Conservation (phyloP, 2,113 vertebrate species). For the Leucoraja erinaceus region DNA sequence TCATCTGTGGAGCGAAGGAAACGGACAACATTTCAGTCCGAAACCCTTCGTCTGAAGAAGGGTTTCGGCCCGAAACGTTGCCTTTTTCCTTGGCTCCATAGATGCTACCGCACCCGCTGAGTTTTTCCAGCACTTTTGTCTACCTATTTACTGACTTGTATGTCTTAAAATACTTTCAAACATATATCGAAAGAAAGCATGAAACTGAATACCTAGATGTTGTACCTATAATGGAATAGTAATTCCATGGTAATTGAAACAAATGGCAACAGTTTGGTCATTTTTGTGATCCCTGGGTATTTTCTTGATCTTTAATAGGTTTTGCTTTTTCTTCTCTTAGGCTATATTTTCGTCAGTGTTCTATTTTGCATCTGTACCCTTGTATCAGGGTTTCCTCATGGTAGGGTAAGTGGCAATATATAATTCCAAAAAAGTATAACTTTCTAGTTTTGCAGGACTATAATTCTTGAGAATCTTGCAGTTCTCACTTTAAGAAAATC, state of each 20-base stretch:
- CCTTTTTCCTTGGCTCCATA: too few relatives aligned
- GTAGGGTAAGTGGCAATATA: slow-evolving; percentile 74
- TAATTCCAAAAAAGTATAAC: slow-evolving; percentile 41
- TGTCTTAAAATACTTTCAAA: not conserved
- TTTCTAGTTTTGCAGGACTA: not conserved
- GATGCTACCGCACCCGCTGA: too few relatives aligned
- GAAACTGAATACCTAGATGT: not conserved
- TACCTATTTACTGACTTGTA: not conserved
- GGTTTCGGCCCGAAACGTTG: too few relatives aligned
- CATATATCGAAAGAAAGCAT: not conserved
- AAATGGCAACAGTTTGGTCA: not conserved
- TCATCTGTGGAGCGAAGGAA: too few relatives aligned
- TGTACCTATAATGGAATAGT: not conserved
- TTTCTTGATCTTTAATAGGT: not conserved
- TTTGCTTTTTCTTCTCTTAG: slow-evolving; percentile 50
- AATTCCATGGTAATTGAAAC: not conserved
- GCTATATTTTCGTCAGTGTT: slow-evolving; percentile 96
- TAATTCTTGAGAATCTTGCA: not conserved
- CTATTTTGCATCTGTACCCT: slow-evolving; percentile 91
- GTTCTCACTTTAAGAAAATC: too few relatives aligned
- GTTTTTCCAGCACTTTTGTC: too few relatives aligned
- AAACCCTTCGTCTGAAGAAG: too few relatives aligned
- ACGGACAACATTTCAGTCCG: too few relatives aligned
- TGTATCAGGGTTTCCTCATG: slow-evolving; percentile 99
- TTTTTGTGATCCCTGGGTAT: too few relatives aligned